Evolutionary conservation across 2,888 invertebrate genomes (phyloP).

Genomic region (Amiota minor): DNA sequence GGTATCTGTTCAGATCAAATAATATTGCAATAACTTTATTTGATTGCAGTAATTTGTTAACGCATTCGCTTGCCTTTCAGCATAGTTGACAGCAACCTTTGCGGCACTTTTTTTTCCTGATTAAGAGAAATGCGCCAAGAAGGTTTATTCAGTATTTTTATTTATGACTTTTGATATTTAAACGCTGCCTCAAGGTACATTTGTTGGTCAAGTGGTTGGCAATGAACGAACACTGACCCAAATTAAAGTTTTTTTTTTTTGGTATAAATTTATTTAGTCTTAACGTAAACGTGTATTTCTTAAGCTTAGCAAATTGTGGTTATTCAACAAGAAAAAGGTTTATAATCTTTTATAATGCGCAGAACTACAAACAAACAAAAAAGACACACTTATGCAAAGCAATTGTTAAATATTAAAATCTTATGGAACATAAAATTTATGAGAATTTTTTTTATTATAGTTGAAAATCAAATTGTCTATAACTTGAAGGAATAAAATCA

Average conservation of each 20-base stretch:
- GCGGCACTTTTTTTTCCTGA: neutral
- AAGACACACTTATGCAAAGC: too few relatives aligned
- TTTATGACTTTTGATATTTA: constrained; percentile 19
- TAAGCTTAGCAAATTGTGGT: too few relatives aligned
- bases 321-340: too few relatives aligned
- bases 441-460: too few relatives aligned
- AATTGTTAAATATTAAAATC: too few relatives aligned
- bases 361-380: too few relatives aligned
- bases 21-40: constrained; percentile 62
- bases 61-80: constrained; percentile 41
- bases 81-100: constrained; percentile 5
- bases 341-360: too few relatives aligned
- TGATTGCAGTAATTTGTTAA: constrained; percentile 63
- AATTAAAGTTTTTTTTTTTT: neutral
- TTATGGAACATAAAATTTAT: too few relatives aligned
- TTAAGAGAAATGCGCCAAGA: neutral
- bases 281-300: too few relatives aligned
- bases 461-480: too few relatives aligned
- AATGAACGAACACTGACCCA: constrained; percentile 1
- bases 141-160: constrained; percentile 1
- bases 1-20: constrained; percentile 50
- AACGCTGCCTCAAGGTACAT: neutral
- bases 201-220: neutral
- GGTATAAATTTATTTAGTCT: too few relatives aligned
- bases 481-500: too few relatives aligned